These are phyloP conservation scores for Volucella bombylans DNA, from an alignment of 2,888 invertebrate genomes.

Conservation along the genomic window DNA sequence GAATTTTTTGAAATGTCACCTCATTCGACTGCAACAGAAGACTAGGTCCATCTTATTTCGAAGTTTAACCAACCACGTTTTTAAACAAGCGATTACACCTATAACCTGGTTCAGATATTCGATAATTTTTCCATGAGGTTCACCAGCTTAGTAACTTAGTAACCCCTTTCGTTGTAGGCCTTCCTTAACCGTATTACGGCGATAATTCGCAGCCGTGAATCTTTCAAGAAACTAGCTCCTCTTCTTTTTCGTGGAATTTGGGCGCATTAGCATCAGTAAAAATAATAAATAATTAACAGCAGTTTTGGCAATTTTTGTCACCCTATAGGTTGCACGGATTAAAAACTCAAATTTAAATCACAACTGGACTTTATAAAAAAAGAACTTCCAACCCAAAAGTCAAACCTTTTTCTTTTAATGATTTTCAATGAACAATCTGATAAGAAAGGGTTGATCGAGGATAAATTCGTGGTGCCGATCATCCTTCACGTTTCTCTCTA, in stretches of 20 bases:
- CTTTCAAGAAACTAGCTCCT: slow-evolving; percentile 12
- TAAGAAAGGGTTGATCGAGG: no score
- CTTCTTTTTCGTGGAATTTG: slow-evolving; percentile 5
- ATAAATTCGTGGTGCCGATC: no score
- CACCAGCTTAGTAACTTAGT: not conserved
- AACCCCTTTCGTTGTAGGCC: not conserved
- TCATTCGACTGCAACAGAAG: not conserved
- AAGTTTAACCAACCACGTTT: not conserved
- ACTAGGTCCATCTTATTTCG: not conserved
- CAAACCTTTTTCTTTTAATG: no score
- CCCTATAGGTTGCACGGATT: slow-evolving; percentile 12
- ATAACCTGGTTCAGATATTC: no score
- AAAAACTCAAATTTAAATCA: slow-evolving; percentile 22
- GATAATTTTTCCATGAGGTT: no score
- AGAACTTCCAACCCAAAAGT: no score
- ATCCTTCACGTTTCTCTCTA: no score
- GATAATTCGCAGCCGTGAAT: not conserved
- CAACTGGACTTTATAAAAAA: no score
- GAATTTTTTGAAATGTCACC: not conserved
- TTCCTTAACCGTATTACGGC: slow-evolving; percentile 2
- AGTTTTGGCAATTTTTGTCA: slow-evolving; percentile 16
- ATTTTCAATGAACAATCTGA: no score
- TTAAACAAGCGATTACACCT: slow-evolving; percentile 6
- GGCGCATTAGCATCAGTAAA: not conserved
- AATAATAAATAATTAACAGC: slow-evolving; percentile 1